These are phyloP conservation scores for Orthonyx spaldingii DNA, from an alignment of 2,113 vertebrate genomes.

Conservation along the genomic window DNA sequence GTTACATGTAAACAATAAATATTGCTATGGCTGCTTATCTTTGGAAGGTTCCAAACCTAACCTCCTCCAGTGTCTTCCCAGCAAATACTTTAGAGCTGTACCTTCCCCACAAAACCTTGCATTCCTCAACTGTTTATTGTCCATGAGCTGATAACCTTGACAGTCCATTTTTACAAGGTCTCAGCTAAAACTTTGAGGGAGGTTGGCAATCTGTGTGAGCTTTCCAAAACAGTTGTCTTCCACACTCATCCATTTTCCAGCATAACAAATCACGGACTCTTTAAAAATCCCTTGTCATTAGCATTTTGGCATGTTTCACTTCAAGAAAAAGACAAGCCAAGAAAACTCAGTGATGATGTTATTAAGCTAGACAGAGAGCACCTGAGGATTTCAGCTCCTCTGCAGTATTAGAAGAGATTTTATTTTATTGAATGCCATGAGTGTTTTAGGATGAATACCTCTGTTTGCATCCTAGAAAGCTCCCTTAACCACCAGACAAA, in stretches of 20 bases:
- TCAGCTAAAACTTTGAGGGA: slow-evolving; percentile 7
- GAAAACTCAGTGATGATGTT: not conserved
- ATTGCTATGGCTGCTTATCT: not conserved
- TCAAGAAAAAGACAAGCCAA: slow-evolving; percentile 29
- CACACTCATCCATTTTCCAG: not conserved
- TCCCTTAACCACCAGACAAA: slow-evolving; percentile 14
- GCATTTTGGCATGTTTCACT: slow-evolving; percentile 32
- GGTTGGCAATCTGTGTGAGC: not conserved
- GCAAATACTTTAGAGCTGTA: not conserved
- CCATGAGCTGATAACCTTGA: not conserved
- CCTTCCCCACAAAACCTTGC: slow-evolving; percentile 23
- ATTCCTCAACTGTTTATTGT: slow-evolving; percentile 38
- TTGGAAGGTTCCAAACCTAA: slow-evolving; percentile 1
- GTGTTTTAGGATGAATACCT: not conserved
- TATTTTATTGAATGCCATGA: not conserved
- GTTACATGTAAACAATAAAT: slow-evolving; percentile 34
- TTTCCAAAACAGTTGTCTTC: not conserved
- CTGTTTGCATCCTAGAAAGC: not conserved
- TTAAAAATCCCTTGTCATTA: slow-evolving; percentile 45
- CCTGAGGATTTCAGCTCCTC: slow-evolving; percentile 42
- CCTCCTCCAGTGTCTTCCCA: slow-evolving; percentile 22
- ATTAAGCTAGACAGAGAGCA: slow-evolving; percentile 31
- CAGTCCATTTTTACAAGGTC: slow-evolving; percentile 30
- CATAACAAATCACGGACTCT: not conserved
- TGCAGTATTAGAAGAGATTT: not conserved